Percentiles rank a stretch among this genome's conserved stretches.
Conservation (phyloP, 2,113 vertebrate species). For the Eira barbara region DNA sequence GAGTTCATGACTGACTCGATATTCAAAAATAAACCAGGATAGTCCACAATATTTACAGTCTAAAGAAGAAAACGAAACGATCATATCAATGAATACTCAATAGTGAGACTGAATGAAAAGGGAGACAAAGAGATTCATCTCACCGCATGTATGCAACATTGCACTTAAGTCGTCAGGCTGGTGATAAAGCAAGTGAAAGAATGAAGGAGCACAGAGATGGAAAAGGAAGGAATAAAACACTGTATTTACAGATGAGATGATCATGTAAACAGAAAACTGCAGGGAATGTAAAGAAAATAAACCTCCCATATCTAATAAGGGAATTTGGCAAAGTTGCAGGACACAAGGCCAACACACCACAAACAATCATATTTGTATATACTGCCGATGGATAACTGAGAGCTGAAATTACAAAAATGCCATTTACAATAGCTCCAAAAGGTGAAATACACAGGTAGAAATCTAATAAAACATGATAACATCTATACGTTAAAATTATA, state of each 20-base stretch:
- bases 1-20: neutral
- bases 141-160: neutral
- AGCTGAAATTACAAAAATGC: neutral
- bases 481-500: neutral
- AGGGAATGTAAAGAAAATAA: neutral
- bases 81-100: neutral
- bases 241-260: neutral
- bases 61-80: neutral
- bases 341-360: neutral
- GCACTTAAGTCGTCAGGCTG: neutral
- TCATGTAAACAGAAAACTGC: neutral
- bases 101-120: neutral
- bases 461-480: neutral
- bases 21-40: neutral
- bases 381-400: neutral
- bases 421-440: neutral
- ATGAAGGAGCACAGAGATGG: neutral
- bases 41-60: neutral
- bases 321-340: neutral
- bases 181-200: neutral
- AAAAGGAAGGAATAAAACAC: neutral
- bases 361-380: neutral
- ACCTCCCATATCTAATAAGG: neutral
- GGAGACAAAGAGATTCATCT: neutral
- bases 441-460: neutral